Conservation (phyloP, 2,888 invertebrate species). For the Pseudococcus jackbeardsleyi region DNA sequence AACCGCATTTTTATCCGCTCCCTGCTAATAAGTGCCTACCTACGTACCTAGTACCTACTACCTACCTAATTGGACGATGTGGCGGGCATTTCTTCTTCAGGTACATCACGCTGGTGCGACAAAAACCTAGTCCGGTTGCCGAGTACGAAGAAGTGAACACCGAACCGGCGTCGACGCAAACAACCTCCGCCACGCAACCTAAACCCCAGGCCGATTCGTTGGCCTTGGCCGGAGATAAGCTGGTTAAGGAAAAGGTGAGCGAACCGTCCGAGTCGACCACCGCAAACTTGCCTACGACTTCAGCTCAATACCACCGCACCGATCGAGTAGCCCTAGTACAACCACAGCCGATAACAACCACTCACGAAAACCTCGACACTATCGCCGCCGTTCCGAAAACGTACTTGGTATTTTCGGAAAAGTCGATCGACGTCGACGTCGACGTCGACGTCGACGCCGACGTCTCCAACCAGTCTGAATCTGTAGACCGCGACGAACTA, state of each 20-base stretch:
- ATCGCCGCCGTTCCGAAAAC: constrained; percentile 23
- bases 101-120: constrained; percentile 71
- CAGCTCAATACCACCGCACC: constrained; percentile 60
- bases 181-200: constrained; percentile 58
- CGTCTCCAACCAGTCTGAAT: neutral
- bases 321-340: constrained; percentile 44
- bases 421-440: neutral
- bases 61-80: no score
- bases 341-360: neutral
- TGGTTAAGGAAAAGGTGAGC: constrained; percentile 63
- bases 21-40: no score
- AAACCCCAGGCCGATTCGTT: constrained; percentile 50
- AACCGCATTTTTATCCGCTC: no score
- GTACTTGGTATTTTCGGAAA: constrained; percentile 35
- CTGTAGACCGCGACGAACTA: no score
- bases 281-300: constrained; percentile 60
- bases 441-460: neutral
- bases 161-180: constrained; percentile 70
- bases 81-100: neutral
- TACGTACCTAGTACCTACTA: no score
- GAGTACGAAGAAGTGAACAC: constrained; percentile 26
- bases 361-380: constrained; percentile 66
- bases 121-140: constrained; percentile 67
- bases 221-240: constrained; percentile 7
- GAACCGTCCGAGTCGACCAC: constrained; percentile 35